Evolutionary conservation across 2,797 vertebrate species (phyloP).

Genomic region (Gadopsis marmoratus): DNA sequence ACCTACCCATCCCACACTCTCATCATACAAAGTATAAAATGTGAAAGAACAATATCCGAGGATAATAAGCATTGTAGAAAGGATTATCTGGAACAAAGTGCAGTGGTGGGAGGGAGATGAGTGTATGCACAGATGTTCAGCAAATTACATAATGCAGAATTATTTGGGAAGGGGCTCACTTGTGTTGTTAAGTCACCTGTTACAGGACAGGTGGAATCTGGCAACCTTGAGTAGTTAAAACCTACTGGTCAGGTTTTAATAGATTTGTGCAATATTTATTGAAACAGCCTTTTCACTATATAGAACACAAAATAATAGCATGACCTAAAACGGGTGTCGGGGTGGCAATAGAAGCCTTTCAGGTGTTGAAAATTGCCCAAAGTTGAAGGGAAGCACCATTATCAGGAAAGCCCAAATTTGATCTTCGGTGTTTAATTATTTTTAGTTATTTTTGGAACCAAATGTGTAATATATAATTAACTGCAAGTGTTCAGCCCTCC

Average conservation of each 20-base stretch:
- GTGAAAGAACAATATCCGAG: background rate
- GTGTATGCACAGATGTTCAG: conserved; percentile 56
- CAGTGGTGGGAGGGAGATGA: conserved; percentile 25
- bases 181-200: conserved; percentile 34
- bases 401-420: background rate
- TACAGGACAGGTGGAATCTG: conserved; percentile 19
- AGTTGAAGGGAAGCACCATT: background rate
- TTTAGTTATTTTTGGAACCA: background rate
- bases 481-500: background rate
- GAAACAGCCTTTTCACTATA: background rate
- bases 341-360: background rate
- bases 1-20: background rate
- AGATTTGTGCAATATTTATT: background rate
- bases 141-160: conserved; percentile 48
- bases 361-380: background rate
- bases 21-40: background rate
- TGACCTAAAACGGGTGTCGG: background rate
- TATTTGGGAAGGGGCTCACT: conserved; percentile 41
- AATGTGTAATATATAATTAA: background rate
- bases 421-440: background rate
- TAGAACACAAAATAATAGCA: background rate
- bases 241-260: background rate
- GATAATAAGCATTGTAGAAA: conserved; percentile 54
- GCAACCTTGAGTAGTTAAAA: background rate
- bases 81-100: conserved; percentile 55